These are phyloP conservation scores for Selenia dentaria DNA, from an alignment of 2,888 invertebrate species.

Conservation along the genomic window DNA sequence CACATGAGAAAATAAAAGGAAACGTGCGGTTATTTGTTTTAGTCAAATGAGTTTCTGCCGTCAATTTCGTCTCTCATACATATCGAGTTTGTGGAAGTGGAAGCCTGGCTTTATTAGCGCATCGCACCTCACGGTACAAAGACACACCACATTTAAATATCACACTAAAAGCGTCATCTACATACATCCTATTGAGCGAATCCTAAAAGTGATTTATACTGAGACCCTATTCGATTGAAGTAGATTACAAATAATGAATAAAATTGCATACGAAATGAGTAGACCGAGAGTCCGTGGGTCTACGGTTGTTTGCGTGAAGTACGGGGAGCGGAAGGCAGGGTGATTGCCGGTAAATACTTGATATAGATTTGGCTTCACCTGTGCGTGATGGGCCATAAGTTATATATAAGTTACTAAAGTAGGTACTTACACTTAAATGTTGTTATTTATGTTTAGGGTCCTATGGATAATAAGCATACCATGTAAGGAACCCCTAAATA, in stretches of 20 bases:
- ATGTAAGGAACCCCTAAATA: no score
- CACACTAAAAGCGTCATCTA: conserved; percentile 81
- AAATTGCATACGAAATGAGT: conserved; percentile 84
- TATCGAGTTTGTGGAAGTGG: conserved; percentile 59
- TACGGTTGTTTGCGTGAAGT: conserved; percentile 70
- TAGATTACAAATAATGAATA: conserved; percentile 85
- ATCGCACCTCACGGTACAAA: conserved; percentile 54
- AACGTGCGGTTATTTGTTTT: conserved; percentile 69
- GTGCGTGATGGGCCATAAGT: no score
- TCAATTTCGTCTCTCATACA: conserved; percentile 58
- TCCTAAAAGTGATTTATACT: conserved; percentile 82
- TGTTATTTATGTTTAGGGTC: no score
- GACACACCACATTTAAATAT: conserved; percentile 77
- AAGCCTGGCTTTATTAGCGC: conserved; percentile 72
- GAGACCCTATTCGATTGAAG: conserved; percentile 81
- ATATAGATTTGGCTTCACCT: conserved; percentile 27
- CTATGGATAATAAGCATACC: no score
- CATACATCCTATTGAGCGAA: conserved; percentile 77
- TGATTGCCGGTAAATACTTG: conserved; percentile 72
- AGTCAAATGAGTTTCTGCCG: conserved; percentile 79
- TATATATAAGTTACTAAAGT: no score
- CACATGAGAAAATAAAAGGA: conserved; percentile 61
- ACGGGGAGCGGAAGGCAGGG: conserved; percentile 41
- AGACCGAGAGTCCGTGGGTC: conserved; percentile 71
- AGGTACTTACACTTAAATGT: no score